Percentiles rank a stretch among this genome's conserved stretches.
These are phyloP conservation scores for Pituophis catenifer DNA, from an alignment of 2,113 vertebrate genomes.

Conservation along the genomic window DNA sequence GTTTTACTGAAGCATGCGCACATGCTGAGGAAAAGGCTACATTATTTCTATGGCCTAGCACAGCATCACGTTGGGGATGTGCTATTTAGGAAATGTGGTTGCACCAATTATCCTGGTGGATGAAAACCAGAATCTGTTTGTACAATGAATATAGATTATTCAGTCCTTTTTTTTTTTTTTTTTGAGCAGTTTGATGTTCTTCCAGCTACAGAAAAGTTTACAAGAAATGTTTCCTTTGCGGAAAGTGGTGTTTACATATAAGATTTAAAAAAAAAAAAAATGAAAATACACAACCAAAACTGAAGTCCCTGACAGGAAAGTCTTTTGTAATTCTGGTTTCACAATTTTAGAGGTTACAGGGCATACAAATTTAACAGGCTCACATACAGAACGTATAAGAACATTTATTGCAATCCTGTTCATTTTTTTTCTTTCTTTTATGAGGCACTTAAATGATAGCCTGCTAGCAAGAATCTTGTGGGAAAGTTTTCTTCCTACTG, in stretches of 20 bases:
- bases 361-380: neutral
- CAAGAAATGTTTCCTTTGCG: neutral
- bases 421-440: neutral
- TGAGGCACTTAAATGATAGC: neutral
- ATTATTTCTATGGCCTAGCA: neutral
- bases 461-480: neutral
- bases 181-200: neutral
- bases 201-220: neutral
- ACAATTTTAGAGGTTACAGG: neutral
- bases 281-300: neutral
- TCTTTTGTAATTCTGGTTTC: constrained; percentile 8
- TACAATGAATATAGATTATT: neutral
- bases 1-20: neutral
- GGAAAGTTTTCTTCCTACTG: neutral
- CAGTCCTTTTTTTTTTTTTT: neutral
- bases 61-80: neutral
- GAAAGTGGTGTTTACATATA: neutral
- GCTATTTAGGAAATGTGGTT: neutral
- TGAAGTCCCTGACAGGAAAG: neutral
- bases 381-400: neutral
- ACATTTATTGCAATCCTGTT: neutral
- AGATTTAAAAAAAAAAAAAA: too few relatives aligned
- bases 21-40: neutral
- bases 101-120: neutral
- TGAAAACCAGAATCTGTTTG: neutral